These are phyloP conservation scores for Electrona antarctica DNA, from an alignment of 2,113 vertebrate species.

Conservation along the genomic window DNA sequence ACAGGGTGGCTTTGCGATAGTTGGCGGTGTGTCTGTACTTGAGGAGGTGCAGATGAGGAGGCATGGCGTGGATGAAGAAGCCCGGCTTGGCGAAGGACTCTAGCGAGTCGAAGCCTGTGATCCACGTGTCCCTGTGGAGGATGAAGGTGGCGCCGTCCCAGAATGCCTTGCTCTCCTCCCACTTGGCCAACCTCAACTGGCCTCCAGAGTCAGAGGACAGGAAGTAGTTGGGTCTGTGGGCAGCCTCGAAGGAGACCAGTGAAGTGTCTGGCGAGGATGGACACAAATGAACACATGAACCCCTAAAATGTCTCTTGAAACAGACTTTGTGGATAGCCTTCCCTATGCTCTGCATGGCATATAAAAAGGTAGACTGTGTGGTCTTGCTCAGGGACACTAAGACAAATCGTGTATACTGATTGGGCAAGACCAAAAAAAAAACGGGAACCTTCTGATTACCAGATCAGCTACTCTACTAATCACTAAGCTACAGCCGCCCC, in stretches of 20 bases:
- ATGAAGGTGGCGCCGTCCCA: conserved; percentile 86
- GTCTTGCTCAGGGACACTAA: too few species aligned
- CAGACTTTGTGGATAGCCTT: neutral
- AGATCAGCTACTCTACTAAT: too few species aligned
- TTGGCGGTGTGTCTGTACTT: conserved; percentile 84
- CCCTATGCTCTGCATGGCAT: neutral
- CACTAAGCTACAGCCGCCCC: too few species aligned
- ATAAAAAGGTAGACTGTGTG: too few species aligned
- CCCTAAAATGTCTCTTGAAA: too few species aligned
- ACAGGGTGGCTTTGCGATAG: conserved; percentile 87
- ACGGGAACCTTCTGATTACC: too few species aligned
- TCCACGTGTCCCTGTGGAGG: conserved; percentile 88
- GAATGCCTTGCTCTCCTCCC: conserved; percentile 81
- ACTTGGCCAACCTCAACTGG: conserved; percentile 84
- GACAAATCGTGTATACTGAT: too few species aligned
- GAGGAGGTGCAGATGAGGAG: conserved; percentile 76
- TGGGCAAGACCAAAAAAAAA: too few species aligned
- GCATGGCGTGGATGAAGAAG: conserved; percentile 82
- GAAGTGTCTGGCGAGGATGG: conserved; percentile 81
- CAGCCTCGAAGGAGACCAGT: conserved; percentile 88
- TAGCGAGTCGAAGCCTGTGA: conserved; percentile 86
- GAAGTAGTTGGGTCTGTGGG: conserved; percentile 92
- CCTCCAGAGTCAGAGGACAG: conserved; percentile 76
- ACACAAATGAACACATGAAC: neutral
- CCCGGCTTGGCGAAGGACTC: conserved; percentile 88